A percentile compares a stretch with the other conserved stretches of the same genome.
These are phyloP conservation scores for Rhinoraja longicauda DNA, from an alignment of 2,797 vertebrate genomes.

Conservation along the genomic window DNA sequence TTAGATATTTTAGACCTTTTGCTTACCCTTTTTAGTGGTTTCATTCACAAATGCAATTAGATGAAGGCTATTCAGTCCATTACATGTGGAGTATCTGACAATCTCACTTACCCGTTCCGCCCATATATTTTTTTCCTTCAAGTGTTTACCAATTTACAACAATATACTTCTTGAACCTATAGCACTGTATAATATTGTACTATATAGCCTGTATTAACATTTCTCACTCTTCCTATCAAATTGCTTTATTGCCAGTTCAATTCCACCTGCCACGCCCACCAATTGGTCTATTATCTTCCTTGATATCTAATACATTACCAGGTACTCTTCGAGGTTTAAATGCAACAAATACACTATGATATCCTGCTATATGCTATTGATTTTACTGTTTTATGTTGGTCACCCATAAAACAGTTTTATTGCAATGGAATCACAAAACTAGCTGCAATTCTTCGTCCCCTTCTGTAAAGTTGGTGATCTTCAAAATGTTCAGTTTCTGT, in stretches of 20 bases:
- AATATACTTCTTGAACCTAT: no score
- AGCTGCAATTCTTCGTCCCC: background rate
- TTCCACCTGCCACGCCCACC: background rate
- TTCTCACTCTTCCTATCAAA: background rate
- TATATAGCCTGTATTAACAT: background rate
- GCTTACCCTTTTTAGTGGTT: background rate
- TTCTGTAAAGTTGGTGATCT: background rate
- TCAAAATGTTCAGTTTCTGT: background rate
- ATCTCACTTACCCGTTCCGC: background rate
- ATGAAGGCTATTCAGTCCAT: background rate
- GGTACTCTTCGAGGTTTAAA: background rate
- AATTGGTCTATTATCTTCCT: background rate
- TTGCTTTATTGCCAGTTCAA: background rate
- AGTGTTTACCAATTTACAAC: background rate
- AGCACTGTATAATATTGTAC: background rate
- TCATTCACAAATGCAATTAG: background rate
- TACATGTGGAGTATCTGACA: background rate
- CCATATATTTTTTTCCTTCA: background rate
- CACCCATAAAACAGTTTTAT: background rate
- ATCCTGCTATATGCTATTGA: no score
- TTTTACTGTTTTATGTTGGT: background rate
- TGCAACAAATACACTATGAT: background rate
- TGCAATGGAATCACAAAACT: background rate
- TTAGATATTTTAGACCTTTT: background rate
- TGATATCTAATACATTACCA: background rate